These are phyloP conservation scores for Brienomyrus longianalis DNA, from an alignment of 2,113 vertebrate genomes.

Conservation along the genomic window DNA sequence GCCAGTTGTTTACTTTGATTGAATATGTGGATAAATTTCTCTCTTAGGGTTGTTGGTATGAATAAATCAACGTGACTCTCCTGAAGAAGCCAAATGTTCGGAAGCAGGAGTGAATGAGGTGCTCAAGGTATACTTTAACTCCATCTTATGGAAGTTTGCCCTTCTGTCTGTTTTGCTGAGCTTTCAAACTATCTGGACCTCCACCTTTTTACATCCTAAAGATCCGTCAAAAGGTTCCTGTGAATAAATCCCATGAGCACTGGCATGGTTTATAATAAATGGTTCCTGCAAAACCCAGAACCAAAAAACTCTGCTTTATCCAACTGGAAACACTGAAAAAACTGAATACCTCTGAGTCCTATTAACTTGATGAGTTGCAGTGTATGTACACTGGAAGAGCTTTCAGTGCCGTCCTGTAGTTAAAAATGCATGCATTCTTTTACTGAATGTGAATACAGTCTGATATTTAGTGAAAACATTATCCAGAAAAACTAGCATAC, in stretches of 20 bases:
- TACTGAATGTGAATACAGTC: not conserved
- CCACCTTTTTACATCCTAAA: not conserved
- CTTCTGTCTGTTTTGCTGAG: not conserved
- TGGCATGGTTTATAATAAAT: not conserved
- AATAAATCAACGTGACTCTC: constrained; percentile 71
- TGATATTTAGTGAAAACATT: not conserved
- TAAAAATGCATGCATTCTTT: not conserved
- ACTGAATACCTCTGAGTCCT: not conserved
- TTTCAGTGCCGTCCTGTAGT: not conserved
- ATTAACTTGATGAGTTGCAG: not conserved
- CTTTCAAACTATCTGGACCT: not conserved
- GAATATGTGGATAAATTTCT: not conserved
- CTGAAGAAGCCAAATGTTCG: not conserved
- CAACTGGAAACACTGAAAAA: not conserved
- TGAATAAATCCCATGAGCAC: not conserved
- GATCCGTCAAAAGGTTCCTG: not conserved
- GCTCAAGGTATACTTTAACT: constrained; percentile 91
- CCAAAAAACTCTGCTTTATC: not conserved
- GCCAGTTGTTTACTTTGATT: not conserved
- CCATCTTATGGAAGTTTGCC: constrained; percentile 77
- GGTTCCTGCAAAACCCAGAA: not conserved
- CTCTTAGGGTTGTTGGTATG: not conserved
- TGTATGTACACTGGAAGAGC: not conserved
- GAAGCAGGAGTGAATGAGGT: constrained; percentile 68
- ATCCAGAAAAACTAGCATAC: not conserved